Base-by-base conservation (phyloP, 35 echinoderm and acorn worm species). In the Ophiothrix spiculata region DNA sequence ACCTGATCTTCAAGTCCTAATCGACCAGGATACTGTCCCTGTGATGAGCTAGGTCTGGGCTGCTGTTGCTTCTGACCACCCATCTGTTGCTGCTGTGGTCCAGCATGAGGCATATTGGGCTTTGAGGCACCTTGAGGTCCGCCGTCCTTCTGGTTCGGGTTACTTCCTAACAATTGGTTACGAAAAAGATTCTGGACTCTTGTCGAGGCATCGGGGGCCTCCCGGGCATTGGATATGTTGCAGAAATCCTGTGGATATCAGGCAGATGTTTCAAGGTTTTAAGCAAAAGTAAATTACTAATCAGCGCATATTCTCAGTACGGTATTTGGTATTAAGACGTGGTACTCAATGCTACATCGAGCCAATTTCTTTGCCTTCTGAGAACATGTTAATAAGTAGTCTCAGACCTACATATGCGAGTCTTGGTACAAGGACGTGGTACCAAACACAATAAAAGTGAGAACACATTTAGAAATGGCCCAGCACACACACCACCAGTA, bases 141-240 rank as follows among this genome's bases (percentile, higher is more conserved):
- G 2, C 77, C 77, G 25, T 15, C 23, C 54, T 36, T 54, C 38
- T 17, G 25, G 38, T 49, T 81, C 19, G 90, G 56, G 76, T 33
- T 83, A 69, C 74, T 38, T 17, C 38, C 64, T 40, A 39, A 63
- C 45, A 97, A 81, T 60, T 97, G 94, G 56, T 93, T 97, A n/a
- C 91, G 83, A 81, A 97, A 97, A 1, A 97, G 45, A 83, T 93
- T 97, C 39, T 90, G 77, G 25, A 81, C 94, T 49, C 94, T 79
- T 17, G 94, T 97, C 16, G 56, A 79, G 28, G 94, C 94, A 39
- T 97, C 94, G 10, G 94, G 94, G 21, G 94, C 94, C 21, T 92
- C 80, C 88, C 83, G 82, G 1, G 94, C 94, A 40, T 86, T 81
- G 0, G 94, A 91, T 23, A 90, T 88, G 28, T 93, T 89, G 38